Evolutionary conservation across 2,113 vertebrate genomes (phyloP).

Genomic region (Zosterops hypoxanthus): DNA sequence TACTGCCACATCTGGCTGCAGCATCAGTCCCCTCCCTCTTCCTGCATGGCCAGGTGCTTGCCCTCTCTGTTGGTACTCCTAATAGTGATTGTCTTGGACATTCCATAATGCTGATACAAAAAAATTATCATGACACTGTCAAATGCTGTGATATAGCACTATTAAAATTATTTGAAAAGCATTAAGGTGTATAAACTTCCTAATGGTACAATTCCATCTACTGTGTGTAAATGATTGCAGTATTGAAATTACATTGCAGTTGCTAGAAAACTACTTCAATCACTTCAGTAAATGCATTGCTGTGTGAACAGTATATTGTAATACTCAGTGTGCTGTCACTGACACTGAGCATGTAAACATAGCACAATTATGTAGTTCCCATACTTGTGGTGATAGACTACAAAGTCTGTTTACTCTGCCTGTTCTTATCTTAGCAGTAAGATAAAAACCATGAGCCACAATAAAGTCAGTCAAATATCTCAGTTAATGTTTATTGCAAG

Average conservation of each 20-base stretch:
- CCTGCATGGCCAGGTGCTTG: not conserved
- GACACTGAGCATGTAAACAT: not conserved
- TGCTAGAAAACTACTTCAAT: not conserved
- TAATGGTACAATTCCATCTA: not conserved
- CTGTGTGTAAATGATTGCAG: not conserved
- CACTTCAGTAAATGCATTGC: not conserved
- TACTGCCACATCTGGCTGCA: not conserved
- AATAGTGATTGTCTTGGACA: not conserved
- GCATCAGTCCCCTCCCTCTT: not conserved
- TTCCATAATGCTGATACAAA: not conserved
- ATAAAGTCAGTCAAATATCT: not conserved
- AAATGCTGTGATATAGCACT: not conserved
- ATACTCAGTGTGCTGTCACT: not conserved
- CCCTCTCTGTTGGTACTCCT: not conserved
- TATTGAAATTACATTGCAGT: not conserved
- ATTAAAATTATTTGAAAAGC: not conserved
- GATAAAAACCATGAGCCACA: not conserved
- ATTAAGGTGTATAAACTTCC: not conserved
- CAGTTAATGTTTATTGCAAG: not conserved
- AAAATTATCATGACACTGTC: not conserved
- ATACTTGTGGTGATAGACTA: not conserved
- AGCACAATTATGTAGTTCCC: not conserved
- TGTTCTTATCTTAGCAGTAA: not conserved
- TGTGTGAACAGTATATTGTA: not conserved
- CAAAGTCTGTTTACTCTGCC: not conserved